Conservation (phyloP, 2,797 vertebrate genomes). For the Buceros bicornis region DNA sequence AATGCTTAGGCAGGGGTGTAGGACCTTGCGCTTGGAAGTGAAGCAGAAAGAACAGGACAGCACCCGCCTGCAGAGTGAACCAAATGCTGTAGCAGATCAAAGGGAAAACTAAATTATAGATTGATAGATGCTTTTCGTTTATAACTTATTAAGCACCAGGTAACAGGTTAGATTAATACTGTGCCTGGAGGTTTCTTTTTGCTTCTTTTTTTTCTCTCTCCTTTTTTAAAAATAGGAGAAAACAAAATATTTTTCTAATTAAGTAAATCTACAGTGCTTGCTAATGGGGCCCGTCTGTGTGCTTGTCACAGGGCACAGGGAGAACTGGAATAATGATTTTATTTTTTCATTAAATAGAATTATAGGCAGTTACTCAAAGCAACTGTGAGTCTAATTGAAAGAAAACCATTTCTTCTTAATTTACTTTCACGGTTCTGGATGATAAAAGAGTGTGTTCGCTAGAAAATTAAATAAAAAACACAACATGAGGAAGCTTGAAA, state of each 20-base stretch:
- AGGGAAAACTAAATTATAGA: constrained; percentile 40
- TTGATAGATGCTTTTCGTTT: constrained; percentile 67
- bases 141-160: constrained; percentile 79
- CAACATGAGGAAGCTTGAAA: constrained; percentile 60
- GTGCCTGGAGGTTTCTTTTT: constrained; percentile 78
- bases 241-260: constrained; percentile 89
- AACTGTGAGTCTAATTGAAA: constrained; percentile 87
- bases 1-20: background rate
- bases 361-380: constrained; percentile 88
- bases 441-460: constrained; percentile 82
- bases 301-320: constrained; percentile 76
- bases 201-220: constrained; percentile 4
- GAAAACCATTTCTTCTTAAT: constrained; percentile 88
- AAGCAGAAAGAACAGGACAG: constrained; percentile 3
- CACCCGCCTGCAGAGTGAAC: background rate
- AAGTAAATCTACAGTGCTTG: constrained; percentile 84
- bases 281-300: constrained; percentile 83
- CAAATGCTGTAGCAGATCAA: constrained; percentile 39
- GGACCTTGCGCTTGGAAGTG: background rate
- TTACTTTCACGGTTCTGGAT: constrained; percentile 86
- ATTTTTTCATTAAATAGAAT: constrained; percentile 90
- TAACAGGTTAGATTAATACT: constrained; percentile 85
- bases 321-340: constrained; percentile 87
- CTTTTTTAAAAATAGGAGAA: constrained; percentile 77
- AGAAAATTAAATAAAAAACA: constrained; percentile 86